Conservation (phyloP, 2,113 vertebrate genomes). For the Parus major region DNA sequence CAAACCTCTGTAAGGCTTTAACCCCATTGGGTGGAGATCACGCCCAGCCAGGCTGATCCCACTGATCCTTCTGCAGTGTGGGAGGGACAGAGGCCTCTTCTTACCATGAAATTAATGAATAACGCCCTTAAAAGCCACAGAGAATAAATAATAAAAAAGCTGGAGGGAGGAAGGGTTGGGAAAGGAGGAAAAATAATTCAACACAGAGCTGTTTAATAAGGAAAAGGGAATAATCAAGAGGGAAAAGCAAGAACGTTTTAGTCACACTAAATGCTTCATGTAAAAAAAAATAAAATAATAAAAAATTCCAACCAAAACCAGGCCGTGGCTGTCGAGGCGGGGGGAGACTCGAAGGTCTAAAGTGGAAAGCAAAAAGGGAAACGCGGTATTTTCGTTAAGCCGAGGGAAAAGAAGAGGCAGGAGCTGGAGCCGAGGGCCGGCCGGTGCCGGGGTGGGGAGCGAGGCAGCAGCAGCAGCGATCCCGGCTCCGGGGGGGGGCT, state of each 20-base stretch:
- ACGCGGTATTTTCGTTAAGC: fast-evolving
- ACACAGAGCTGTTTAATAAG: background rate
- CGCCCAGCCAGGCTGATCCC: background rate
- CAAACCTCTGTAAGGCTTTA: fast-evolving
- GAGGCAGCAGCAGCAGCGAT: background rate
- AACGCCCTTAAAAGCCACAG: background rate
- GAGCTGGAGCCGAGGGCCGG: background rate
- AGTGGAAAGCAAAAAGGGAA: background rate
- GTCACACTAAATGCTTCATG: background rate
- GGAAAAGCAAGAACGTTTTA: background rate
- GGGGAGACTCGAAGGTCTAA: background rate
- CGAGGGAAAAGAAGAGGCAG: background rate
- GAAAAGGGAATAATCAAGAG: background rate
- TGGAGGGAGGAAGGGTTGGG: background rate
- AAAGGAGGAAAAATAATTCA: background rate
- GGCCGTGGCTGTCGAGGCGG: background rate
- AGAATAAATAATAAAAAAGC: background rate
- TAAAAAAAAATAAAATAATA: background rate
- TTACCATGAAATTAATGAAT: background rate
- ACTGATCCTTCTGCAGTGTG: fast-evolving
- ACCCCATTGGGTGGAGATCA: background rate
- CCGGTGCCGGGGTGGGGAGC: fast-evolving
- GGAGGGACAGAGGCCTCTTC: background rate
- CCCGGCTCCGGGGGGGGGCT: fast-evolving
- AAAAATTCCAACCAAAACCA: background rate